These are phyloP conservation scores for Tarsius wallacei DNA, from an alignment of 2,797 vertebrate species.

Conservation along the genomic window DNA sequence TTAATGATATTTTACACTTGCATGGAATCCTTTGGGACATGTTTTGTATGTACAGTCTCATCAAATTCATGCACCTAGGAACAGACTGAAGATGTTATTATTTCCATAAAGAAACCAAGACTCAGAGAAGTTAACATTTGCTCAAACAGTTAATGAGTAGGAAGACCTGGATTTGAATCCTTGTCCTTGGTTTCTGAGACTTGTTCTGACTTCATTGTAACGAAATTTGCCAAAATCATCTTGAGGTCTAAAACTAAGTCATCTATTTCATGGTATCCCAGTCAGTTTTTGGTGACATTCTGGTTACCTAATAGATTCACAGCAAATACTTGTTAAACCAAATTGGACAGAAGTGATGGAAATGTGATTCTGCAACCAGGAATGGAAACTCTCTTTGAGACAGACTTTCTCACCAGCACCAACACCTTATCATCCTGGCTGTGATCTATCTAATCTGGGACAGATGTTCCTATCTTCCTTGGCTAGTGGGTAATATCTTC, in stretches of 20 bases:
- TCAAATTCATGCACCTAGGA: not conserved
- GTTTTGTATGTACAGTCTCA: constrained; percentile 19
- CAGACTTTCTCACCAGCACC: not conserved
- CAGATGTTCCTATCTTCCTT: not conserved
- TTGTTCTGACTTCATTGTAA: not conserved
- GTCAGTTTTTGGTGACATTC: not conserved
- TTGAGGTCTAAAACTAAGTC: not conserved
- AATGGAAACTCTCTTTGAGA: not conserved
- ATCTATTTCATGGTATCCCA: not conserved
- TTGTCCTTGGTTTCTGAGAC: not conserved
- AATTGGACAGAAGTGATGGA: not conserved
- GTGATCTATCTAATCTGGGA: not conserved
- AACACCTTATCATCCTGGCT: not conserved
- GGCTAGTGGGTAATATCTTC: not conserved
- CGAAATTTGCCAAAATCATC: not conserved
- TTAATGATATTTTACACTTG: not conserved
- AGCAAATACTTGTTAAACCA: not conserved
- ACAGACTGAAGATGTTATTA: not conserved
- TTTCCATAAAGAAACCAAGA: not conserved
- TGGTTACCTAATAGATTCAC: not conserved
- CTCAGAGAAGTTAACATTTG: not conserved
- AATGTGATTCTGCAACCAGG: not conserved
- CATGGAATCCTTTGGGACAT: not conserved
- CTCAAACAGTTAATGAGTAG: not conserved
- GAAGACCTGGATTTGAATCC: not conserved